Conservation (phyloP, 1,140 invertebrate genomes). For the Penaeus chinensis region DNA sequence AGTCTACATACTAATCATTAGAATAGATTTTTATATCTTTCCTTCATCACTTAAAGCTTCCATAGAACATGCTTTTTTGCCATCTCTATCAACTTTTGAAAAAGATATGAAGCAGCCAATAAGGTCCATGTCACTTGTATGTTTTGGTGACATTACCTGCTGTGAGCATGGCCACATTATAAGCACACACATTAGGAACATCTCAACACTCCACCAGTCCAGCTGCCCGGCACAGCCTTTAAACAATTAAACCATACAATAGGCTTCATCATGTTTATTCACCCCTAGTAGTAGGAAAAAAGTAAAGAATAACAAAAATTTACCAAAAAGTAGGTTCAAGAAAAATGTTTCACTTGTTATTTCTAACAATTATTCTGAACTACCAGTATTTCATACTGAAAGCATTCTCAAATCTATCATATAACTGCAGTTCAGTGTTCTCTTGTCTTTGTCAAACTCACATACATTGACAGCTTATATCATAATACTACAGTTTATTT, state of each 20-base stretch:
- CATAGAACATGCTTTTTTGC: constrained; percentile 32
- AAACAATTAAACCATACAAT: not conserved
- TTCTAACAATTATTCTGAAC: no score
- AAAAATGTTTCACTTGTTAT: no score
- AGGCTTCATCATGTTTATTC: no score
- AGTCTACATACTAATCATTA: constrained; percentile 57
- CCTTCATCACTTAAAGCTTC: constrained; percentile 46
- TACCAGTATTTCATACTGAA: no score
- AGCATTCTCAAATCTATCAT: no score
- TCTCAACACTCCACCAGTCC: constrained; percentile 48
- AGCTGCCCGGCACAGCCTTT: constrained; percentile 48
- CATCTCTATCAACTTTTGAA: not conserved
- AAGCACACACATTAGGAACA: constrained; percentile 52
- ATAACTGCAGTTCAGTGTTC: no score
- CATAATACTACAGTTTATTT: no score
- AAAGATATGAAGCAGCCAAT: constrained; percentile 34
- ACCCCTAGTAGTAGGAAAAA: no score
- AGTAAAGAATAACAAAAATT: no score
- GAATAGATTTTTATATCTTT: constrained; percentile 42
- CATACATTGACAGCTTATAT: no score
- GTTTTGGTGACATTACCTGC: constrained; percentile 20
- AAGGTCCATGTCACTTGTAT: constrained; percentile 15
- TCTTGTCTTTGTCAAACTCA: no score
- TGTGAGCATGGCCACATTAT: constrained; percentile 44
- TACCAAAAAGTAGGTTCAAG: no score